Percentiles rank a stretch among this genome's conserved stretches.
These are phyloP conservation scores for Ichneumon xanthorius DNA, from an alignment of 2,888 invertebrate genomes.

Conservation along the genomic window DNA sequence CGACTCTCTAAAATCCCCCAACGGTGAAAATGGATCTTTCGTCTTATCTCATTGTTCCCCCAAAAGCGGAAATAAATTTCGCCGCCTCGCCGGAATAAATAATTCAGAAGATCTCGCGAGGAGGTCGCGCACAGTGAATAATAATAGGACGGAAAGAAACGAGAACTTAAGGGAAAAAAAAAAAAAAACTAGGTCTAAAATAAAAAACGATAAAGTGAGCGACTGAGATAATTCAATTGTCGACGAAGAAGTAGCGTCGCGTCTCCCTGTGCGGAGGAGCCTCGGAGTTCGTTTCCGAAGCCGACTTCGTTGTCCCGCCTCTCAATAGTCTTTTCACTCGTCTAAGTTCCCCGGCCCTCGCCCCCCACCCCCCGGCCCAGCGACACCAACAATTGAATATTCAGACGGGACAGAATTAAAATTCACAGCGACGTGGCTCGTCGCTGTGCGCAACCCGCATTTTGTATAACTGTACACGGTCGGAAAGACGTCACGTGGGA, in stretches of 20 bases:
- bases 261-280: conserved; percentile 21
- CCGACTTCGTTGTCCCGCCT: conserved; percentile 17
- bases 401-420: conserved; percentile 54
- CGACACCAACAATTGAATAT: conserved; percentile 65
- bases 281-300: conserved; percentile 9
- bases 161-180: conserved; percentile 8
- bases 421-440: conserved; percentile 36
- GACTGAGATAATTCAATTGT: conserved; percentile 58
- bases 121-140: conserved; percentile 16
- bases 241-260: conserved; percentile 39
- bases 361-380: too few species aligned
- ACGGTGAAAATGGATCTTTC: not conserved
- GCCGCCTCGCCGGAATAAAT: not conserved
- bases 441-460: conserved; percentile 15
- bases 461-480: conserved; percentile 47
- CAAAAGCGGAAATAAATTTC: conserved; percentile 23
- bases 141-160: not conserved
- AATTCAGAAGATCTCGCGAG: not conserved
- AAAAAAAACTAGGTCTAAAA: not conserved
- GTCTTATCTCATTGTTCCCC: not conserved
- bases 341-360: not conserved
- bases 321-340: conserved; percentile 34
- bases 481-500: conserved; percentile 32
- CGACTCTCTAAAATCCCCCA: not conserved
- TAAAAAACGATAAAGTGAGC: conserved; percentile 10